A percentile compares a stretch with the other conserved stretches of the same genome.
Conservation (phyloP, 2,888 invertebrate genomes). For the Ormyrus thymus region DNA sequence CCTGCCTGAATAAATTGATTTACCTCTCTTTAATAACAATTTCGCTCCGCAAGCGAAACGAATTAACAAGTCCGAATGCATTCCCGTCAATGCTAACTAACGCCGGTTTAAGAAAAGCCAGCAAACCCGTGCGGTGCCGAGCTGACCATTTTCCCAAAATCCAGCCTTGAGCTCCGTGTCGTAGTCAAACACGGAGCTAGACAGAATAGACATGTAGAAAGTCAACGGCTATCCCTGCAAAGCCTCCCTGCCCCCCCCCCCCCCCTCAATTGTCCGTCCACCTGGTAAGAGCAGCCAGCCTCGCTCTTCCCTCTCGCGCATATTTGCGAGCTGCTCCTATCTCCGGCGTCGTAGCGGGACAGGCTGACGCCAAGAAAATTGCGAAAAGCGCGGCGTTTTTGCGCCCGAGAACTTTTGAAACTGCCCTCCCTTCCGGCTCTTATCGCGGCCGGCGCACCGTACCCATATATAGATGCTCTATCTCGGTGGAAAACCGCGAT, state of each 20-base stretch:
- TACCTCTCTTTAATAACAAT: background rate
- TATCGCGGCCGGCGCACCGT: conserved; percentile 19
- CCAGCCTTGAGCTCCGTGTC: conserved; percentile 1
- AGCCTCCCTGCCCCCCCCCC: background rate
- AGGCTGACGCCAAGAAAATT: conserved; percentile 58
- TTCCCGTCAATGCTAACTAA: conserved; percentile 42
- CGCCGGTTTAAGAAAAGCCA: background rate
- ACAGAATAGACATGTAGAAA: conserved; percentile 5
- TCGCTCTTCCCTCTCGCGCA: conserved; percentile 26
- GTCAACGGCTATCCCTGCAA: background rate
- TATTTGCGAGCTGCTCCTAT: no score
- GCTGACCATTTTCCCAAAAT: conserved; percentile 30
- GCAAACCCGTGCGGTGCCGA: background rate
- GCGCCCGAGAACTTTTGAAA: conserved; percentile 68
- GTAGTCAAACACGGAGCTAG: conserved; percentile 9
- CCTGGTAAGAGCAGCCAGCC: no score
- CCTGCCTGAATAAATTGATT: background rate
- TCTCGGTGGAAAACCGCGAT: conserved; percentile 34
- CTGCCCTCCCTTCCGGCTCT: conserved; percentile 48
- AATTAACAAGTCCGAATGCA: conserved; percentile 45
- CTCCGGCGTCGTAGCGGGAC: background rate
- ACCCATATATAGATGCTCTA: background rate
- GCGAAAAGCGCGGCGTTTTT: conserved; percentile 67
- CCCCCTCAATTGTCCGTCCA: background rate
- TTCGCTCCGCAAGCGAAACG: background rate